Percentiles rank a stretch among this genome's conserved stretches.
These are phyloP conservation scores for Papilio elwesi DNA, from an alignment of 2,888 invertebrate genomes.

Conservation along the genomic window DNA sequence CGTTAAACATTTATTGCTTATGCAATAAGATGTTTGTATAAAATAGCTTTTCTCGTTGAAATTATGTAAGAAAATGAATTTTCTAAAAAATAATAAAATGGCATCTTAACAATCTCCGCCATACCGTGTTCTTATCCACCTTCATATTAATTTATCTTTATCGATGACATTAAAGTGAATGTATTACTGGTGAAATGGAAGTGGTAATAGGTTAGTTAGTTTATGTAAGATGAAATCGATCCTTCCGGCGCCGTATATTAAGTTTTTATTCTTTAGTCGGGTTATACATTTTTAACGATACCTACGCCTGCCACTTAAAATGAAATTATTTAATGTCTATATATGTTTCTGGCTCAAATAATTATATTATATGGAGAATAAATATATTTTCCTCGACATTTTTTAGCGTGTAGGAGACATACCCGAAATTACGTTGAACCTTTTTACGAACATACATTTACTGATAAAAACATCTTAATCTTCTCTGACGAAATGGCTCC, in stretches of 20 bases:
- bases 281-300: not conserved
- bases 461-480: conserved; percentile 23
- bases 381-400: not conserved
- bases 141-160: conserved; percentile 29
- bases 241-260: not conserved
- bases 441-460: conserved; percentile 21
- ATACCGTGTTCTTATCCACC: conserved; percentile 7
- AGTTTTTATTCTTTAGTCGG: not conserved
- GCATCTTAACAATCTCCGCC: conserved; percentile 1
- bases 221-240: conserved; percentile 7
- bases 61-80: not conserved
- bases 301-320: not conserved
- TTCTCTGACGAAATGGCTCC: conserved; percentile 16
- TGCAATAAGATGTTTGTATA: not conserved
- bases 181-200: conserved; percentile 13
- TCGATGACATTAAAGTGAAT: conserved; percentile 23
- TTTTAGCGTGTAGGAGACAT: not conserved
- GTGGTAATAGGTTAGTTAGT: conserved; percentile 2
- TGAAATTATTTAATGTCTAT: too few species aligned
- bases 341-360: too few species aligned
- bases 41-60: not conserved
- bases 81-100: conserved; percentile 5
- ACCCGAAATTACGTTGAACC: conserved; percentile 14
- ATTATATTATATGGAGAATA: not conserved
- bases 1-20: not conserved